Evolutionary conservation across 1,140 invertebrate genomes (phyloP), one percentile per base, ranked within the genome.

Genomic region (Calephelis virginiensis): DNA sequence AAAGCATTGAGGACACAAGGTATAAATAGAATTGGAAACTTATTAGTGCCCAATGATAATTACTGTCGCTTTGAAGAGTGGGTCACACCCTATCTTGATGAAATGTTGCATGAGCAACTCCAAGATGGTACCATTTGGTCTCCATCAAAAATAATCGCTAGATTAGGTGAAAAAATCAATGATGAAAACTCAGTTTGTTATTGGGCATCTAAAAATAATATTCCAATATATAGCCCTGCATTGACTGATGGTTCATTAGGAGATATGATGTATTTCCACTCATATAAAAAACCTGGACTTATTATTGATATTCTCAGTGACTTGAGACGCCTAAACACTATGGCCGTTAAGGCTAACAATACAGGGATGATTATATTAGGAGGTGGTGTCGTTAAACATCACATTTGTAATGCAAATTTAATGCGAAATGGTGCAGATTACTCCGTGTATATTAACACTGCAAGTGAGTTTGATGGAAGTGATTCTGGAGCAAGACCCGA

Each of bases 211-310:
- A 97, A 96, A 84, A 99, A 99, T 92, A 95, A 98, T 79, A 99
- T 99, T 88, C 99, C 99, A 7, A 95, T 99, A 0, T 99, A 98
- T 85, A 97, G 98, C 93, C 99, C 99, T 1, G 99, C 98, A 0
- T 90, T 99, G 64, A 99, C 99, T 0, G 99, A 99, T 94, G 99
- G 99, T 6, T 99, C 97, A 79, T 92, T 99, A 13, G 99, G 99
- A 2, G 99, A 99, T 88, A 99, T 99, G 98, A 96, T 99, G 93
- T 99, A 98, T 88, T 99, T 99, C 76, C 99, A 99, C 92, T 98
- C 98, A 0, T 99, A 95, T 81, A 96, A 94, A 81, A 96, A 96
- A 81, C 97, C 98, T 50, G 98, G 98, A 7, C 92, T 99, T 12
- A 92, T 98, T 9, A 88, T 99, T 49, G 99, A 99, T 86, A 98